These are phyloP conservation scores for Drosophila helvetica DNA, from an alignment of 2,888 invertebrate genomes.

Conservation along the genomic window DNA sequence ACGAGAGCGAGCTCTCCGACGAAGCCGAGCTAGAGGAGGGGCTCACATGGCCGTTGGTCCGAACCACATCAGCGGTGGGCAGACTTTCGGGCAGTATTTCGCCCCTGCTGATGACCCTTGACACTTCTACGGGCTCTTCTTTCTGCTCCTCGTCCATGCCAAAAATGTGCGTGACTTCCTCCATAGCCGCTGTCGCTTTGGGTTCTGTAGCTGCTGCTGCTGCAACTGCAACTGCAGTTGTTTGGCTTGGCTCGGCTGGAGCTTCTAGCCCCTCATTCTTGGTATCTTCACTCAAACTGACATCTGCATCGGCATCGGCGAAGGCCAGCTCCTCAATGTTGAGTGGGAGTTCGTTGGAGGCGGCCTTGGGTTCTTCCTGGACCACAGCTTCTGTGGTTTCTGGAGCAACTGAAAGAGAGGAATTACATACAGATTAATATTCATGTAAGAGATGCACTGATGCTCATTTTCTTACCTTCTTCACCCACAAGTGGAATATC, in stretches of 20 bases:
- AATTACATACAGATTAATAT: neutral
- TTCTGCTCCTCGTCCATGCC: conserved; percentile 71
- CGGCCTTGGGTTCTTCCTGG: conserved; percentile 3
- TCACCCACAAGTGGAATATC: conserved; percentile 57
- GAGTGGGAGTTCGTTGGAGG: conserved; percentile 61
- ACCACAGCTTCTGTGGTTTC: conserved; percentile 1
- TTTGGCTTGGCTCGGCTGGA: neutral
- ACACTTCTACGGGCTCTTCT: neutral
- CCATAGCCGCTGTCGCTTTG: conserved; percentile 4
- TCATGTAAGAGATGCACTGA: neutral
- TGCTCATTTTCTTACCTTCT: conserved; percentile 61
- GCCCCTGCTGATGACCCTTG: conserved; percentile 1
- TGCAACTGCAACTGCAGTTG: conserved; percentile 5
- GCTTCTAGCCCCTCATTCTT: conserved; percentile 18
- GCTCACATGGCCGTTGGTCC: conserved; percentile 64
- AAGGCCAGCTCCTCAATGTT: conserved; percentile 80
- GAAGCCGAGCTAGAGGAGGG: conserved; percentile 71
- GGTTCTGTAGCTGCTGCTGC: conserved; percentile 1
- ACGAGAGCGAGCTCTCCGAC: conserved; percentile 76
- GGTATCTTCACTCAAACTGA: conserved; percentile 14
- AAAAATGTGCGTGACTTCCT: conserved; percentile 64
- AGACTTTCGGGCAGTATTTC: conserved; percentile 16
- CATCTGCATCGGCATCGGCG: conserved; percentile 73
- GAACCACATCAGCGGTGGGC: conserved; percentile 21
- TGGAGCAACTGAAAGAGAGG: conserved; percentile 2